Evolutionary conservation across 2,797 vertebrate species (phyloP), one percentile per base, ranked within the genome.

Genomic region (Sebastes hubbsi): DNA sequence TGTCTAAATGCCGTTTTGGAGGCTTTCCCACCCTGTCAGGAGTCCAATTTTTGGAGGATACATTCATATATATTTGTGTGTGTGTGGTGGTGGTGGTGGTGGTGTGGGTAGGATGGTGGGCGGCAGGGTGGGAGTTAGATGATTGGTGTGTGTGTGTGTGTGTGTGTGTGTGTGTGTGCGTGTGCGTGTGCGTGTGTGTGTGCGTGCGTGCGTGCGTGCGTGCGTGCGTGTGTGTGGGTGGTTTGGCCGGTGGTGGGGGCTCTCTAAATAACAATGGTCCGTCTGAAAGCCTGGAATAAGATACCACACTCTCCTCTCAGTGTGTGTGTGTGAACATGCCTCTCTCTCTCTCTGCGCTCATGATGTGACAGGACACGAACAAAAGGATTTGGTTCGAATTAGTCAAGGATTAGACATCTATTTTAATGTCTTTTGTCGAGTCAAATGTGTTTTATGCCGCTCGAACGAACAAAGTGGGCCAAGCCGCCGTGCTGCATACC

Each of bases 351-450:
- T 27, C 42, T 54, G 62, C 74, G 79, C 74, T 58, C 55, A 67
- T 78, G 65, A 83, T 82, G 85, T 82, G 90, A 90, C 88, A 86
- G 67, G 82, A 91, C 68, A 75, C 3, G 56, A 87, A 93, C 89
- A 92, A 89, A 90, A 83, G 89, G 83, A 91, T 87, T 82, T 75
- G 86, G 70, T 76, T 82, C 8, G 87, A 88, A 91, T 94, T 89
- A 87, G 88, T 83, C 55, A 59, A 77, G 90, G 89, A 93, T 94
- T 92, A 93, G 84, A 88, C 73, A n/a, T 91, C 90, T 90, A 91
- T 91, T 93, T 91, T 80, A 81, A 89, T 14, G 68, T 85, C 85
- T 86, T 92, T 88, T 89, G 86, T 92, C 8, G 13, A 88, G 75
- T 89, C 72, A 66, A 84, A 79, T 66, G 85, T 80, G 67, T 88